These are phyloP conservation scores for Brachyptera risi DNA, from an alignment of 2,888 invertebrate genomes.

Conservation along the genomic window DNA sequence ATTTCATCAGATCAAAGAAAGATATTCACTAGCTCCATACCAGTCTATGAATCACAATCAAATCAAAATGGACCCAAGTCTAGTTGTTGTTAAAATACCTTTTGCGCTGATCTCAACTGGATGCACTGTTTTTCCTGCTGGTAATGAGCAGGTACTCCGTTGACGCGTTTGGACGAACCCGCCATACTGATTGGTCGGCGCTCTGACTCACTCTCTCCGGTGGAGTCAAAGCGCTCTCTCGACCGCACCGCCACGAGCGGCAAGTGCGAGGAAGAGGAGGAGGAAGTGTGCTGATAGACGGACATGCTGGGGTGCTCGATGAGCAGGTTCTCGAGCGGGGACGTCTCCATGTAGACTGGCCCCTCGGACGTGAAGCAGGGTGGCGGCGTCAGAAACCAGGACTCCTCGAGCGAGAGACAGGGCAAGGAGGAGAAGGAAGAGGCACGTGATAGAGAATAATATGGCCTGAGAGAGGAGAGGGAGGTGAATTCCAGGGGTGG, in stretches of 20 bases:
- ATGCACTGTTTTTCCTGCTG: slow-evolving; percentile 44
- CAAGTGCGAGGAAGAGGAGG: slow-evolving; percentile 26
- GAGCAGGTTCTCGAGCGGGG: slow-evolving; percentile 72
- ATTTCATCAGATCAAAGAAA: too few species aligned
- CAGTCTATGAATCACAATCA: too few species aligned
- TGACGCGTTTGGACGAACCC: slow-evolving; percentile 7
- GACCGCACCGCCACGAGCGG: too few species aligned
- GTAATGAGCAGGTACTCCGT: slow-evolving; percentile 34
- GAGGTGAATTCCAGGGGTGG: slow-evolving; percentile 20
- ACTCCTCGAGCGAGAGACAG: slow-evolving; percentile 56
- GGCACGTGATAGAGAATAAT: slow-evolving; percentile 38
- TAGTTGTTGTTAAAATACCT: slow-evolving; percentile 38
- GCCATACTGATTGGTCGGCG: not conserved
- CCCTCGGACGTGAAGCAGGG: slow-evolving; percentile 72
- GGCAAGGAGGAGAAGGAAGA: slow-evolving; percentile 42
- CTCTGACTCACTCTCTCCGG: slow-evolving; percentile 6
- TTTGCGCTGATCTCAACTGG: slow-evolving; percentile 45
- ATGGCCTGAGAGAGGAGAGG: slow-evolving; percentile 36
- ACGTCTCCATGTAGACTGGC: slow-evolving; percentile 62
- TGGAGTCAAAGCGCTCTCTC: slow-evolving; percentile 24
- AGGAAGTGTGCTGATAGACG: slow-evolving; percentile 42
- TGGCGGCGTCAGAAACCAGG: slow-evolving; percentile 79
- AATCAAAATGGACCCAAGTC: too few species aligned
- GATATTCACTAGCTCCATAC: too few species aligned
- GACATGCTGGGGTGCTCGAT: slow-evolving; percentile 76